phyloP scores from a whole-genome alignment of 2,888 invertebrate genomes.

The Netelia fuscicornis region DNA sequence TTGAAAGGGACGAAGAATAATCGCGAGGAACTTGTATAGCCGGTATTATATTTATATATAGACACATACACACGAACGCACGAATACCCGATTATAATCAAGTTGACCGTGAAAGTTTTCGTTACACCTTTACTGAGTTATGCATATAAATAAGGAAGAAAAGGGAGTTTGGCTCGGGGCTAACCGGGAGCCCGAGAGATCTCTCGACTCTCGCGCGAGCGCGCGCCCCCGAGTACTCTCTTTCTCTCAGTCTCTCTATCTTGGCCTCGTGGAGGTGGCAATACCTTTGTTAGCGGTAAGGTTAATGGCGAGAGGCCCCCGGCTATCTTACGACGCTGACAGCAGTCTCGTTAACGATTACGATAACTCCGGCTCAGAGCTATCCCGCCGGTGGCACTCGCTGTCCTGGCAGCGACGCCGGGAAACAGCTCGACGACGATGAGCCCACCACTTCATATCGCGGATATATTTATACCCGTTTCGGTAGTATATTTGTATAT shows the following conservation, averaged over 20 bases:
- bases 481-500: constrained; percentile 4
- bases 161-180: constrained; percentile 70
- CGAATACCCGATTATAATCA: constrained; percentile 70
- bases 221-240: constrained; percentile 50
- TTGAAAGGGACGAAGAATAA: constrained; percentile 22
- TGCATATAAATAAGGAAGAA: constrained; percentile 83
- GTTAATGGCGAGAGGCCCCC: constrained; percentile 81
- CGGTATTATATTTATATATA: constrained; percentile 21
- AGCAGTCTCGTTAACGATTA: constrained; percentile 82
- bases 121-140: constrained; percentile 83
- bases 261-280: constrained; percentile 77
- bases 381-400: constrained; percentile 67
- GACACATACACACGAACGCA: constrained; percentile 2
- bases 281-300: constrained; percentile 82
- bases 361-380: constrained; percentile 77
- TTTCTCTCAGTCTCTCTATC: constrained; percentile 31
- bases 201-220: constrained; percentile 65
- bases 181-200: constrained; percentile 68
- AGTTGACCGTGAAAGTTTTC: constrained; percentile 81
- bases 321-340: constrained; percentile 81
- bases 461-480: constrained; percentile 16
- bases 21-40: constrained; percentile 32
- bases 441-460: constrained; percentile 40
- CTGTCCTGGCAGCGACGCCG: constrained; percentile 54
- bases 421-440: constrained; percentile 46